phyloP scores from a whole-genome alignment of 2,113 vertebrate species.

The Orycteropus afer region DNA sequence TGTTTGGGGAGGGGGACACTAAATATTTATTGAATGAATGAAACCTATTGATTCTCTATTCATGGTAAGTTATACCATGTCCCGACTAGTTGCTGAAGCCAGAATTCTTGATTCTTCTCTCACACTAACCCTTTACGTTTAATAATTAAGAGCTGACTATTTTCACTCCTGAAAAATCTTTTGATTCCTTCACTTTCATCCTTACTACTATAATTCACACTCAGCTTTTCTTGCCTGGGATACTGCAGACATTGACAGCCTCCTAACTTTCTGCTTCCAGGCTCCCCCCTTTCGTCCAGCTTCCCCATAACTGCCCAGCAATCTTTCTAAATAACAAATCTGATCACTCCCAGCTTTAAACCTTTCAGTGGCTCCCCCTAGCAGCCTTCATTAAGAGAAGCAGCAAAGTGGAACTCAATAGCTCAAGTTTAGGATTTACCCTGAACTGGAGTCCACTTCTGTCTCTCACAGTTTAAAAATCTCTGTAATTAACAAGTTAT shows the following conservation, averaged over 20 bases:
- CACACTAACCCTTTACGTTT: conserved; percentile 18
- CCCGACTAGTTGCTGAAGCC: not conserved
- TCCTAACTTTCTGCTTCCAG: not conserved
- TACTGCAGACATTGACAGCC: not conserved
- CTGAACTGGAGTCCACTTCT: conserved; percentile 23
- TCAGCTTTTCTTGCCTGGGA: conserved; percentile 6
- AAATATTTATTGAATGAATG: not conserved
- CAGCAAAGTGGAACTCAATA: conserved; percentile 36
- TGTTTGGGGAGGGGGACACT: not conserved
- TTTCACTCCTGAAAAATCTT: not conserved
- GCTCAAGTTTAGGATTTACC: conserved; percentile 16
- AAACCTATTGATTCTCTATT: conserved; percentile 49
- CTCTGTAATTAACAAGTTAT: not conserved
- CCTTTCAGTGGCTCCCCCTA: conserved; percentile 78
- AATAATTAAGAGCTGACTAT: not conserved
- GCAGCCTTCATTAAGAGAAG: conserved; percentile 65
- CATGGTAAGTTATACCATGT: conserved; percentile 12
- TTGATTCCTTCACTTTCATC: not conserved
- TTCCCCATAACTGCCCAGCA: not conserved
- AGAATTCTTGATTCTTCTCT: conserved; percentile 43
- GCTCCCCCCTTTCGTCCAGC: not conserved
- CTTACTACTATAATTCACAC: not conserved
- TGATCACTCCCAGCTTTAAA: conserved; percentile 57
- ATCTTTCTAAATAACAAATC: conserved; percentile 56
- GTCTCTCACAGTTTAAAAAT: not conserved